phyloP scores from a whole-genome alignment of 2,113 vertebrate genomes.

The Muntiacus reevesi region DNA sequence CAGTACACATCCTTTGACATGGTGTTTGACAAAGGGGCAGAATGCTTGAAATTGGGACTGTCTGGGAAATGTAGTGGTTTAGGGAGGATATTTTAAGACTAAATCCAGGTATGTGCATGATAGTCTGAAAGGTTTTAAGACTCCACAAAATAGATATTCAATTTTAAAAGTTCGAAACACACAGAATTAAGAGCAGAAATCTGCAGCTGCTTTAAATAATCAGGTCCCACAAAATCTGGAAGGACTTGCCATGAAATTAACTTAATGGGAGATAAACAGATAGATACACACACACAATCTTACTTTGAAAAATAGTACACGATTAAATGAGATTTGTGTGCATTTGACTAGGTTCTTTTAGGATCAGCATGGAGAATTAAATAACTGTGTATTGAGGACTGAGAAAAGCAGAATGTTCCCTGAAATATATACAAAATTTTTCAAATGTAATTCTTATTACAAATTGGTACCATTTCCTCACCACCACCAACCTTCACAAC shows the following conservation, averaged over 20 bases:
- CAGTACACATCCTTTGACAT: not conserved
- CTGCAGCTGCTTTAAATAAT: not conserved
- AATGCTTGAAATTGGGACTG: not conserved
- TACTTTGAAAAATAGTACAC: not conserved
- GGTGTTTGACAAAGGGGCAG: not conserved
- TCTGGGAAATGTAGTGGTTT: not conserved
- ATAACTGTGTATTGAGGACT: not conserved
- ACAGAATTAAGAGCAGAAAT: not conserved
- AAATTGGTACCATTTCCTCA: not conserved
- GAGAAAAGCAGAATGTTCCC: not conserved
- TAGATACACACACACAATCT: not conserved
- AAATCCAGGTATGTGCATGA: not conserved
- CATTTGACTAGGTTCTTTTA: not conserved
- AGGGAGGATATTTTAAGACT: not conserved
- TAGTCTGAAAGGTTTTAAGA: not conserved
- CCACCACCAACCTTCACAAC: not conserved
- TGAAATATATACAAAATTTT: slow-evolving; percentile 2
- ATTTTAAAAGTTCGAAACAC: not conserved
- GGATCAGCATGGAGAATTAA: not conserved
- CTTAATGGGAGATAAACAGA: not conserved
- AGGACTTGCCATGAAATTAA: not conserved
- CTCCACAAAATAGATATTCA: not conserved
- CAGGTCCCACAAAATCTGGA: not conserved
- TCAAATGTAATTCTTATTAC: slow-evolving; percentile 21
- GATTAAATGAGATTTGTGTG: not conserved